Base-by-base conservation (phyloP, 2,113 vertebrate species). In the Cyprinodon brontotheroides region DNA sequence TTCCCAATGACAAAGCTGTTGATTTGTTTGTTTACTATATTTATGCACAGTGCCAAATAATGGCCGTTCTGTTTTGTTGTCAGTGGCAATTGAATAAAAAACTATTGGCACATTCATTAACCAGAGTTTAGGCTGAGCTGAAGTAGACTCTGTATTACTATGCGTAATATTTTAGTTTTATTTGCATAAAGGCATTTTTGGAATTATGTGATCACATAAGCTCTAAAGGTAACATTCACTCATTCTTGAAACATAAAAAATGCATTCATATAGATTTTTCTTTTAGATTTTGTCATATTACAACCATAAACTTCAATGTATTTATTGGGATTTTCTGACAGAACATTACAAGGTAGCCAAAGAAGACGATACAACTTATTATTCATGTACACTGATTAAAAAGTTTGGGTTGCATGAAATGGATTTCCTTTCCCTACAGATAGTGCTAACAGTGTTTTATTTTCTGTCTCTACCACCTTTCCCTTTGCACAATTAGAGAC, bases 11-110 rank as follows among this genome's bases (percentile, higher is more conserved):
- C 62, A 68, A 41, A 53, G 65, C 64, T 65, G 11, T 74, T 84
- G 74, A 82, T 92, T 87, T 78, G 36, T 87, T 79, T 72, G 77
- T 89, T 83, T 82, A 86, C 76, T 70, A 65, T 75, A 78, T 87
- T 81, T 73, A 88, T 59, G 70, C 78, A 78, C 77, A 67, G 87
- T 93, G 91, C 90, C 91, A 92, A 91, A 91, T 50, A 29, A 83
- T 84, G 89, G 83, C 81, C 7, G 17, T 39, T 83, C 61, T 78
- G 68, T 81, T 82, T 72, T 45, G 29, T 82, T 4, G 12, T 75
- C 14, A 12, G 40, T 68, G 61, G 64, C 60, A 72, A 77, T 70
- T 63, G 50, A 64, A 57, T 82, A 69, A 29, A 29, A 29, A 29
- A 29, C 29, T 61, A 70, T 69, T 10, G 73, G 65, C 70, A 86